Conservation (phyloP, 2,113 vertebrate species). For the Callospermophilus lateralis region DNA sequence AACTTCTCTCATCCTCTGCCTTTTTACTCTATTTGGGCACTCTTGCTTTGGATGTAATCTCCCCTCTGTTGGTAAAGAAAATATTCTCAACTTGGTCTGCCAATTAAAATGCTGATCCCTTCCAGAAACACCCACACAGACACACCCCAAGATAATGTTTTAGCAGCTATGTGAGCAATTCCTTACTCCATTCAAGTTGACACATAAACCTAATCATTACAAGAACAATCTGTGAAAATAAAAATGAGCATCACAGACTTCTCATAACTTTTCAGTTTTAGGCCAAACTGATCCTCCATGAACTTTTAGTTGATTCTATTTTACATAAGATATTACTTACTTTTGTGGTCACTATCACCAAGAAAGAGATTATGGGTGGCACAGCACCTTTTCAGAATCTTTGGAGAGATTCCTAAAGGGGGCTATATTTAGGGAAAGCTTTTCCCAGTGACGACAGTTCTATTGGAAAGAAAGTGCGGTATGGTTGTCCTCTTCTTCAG, state of each 20-base stretch:
- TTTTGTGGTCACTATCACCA: neutral
- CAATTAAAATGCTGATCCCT: neutral
- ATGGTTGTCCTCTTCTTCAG: neutral
- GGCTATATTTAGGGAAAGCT: neutral
- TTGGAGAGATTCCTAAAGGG: neutral
- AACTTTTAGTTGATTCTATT: slow-evolving; percentile 4
- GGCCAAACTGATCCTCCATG: neutral
- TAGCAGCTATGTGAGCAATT: neutral
- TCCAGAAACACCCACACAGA: neutral
- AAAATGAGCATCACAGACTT: neutral
- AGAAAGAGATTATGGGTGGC: neutral
- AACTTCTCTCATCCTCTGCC: neutral
- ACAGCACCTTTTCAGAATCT: neutral
- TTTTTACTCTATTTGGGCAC: neutral
- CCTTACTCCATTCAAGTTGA: neutral
- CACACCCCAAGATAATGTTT: neutral
- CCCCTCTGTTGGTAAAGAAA: neutral
- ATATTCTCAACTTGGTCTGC: neutral
- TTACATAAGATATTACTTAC: neutral
- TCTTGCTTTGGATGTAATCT: neutral
- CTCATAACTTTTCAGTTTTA: neutral
- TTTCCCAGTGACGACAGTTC: neutral
- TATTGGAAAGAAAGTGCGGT: neutral
- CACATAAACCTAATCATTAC: neutral
- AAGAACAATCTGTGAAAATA: neutral